Conservation (phyloP, 1,140 invertebrate species). For the Pararge aegeria region DNA sequence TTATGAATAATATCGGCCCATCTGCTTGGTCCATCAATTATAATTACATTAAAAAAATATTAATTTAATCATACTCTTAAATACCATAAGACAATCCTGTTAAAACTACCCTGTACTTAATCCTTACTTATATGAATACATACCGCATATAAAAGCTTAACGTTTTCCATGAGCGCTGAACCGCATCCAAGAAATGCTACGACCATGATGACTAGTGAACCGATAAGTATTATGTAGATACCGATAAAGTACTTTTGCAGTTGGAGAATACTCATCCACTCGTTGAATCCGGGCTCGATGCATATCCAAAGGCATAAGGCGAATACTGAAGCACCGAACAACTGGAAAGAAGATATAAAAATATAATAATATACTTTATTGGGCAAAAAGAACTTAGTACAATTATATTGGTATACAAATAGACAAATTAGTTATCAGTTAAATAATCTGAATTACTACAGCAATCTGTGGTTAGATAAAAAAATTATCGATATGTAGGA, state of each 20-base stretch:
- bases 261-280: constrained; percentile 88
- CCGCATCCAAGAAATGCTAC: constrained; percentile 88
- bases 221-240: constrained; percentile 88
- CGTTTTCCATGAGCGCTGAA: constrained; percentile 85
- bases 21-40: no score
- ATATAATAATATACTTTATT: not conserved
- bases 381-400: no score
- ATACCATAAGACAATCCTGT: no score
- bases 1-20: no score
- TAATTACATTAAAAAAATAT: no score
- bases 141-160: constrained; percentile 81
- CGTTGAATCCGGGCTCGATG: constrained; percentile 88
- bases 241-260: constrained; percentile 90
- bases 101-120: not conserved
- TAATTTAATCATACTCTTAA: no score
- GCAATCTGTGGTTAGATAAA: no score
- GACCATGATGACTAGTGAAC: constrained; percentile 85
- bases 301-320: constrained; percentile 89
- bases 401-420: no score
- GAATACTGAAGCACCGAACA: constrained; percentile 87
- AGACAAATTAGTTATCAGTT: no score
- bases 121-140: constrained; percentile 50
- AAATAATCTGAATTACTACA: no score
- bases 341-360: constrained; percentile 78
- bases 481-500: no score